Conservation (phyloP, 1,140 invertebrate species). For the Piezodorus guildinii region DNA sequence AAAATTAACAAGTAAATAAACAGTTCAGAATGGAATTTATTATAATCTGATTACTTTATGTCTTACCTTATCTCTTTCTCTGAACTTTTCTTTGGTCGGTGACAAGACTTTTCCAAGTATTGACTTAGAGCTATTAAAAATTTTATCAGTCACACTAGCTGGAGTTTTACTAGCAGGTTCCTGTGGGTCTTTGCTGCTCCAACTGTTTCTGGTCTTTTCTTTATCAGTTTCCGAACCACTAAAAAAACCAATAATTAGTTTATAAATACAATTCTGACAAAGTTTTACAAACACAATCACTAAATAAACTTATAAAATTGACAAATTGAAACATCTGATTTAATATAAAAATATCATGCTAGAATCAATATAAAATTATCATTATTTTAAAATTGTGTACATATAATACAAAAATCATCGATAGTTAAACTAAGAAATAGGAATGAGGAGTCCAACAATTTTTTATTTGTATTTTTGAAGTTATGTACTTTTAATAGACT, state of each 20-base stretch:
- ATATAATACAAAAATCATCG: too few species aligned
- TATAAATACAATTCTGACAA: neutral
- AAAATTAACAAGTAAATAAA: neutral
- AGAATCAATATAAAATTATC: too few species aligned
- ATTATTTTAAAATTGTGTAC: too few species aligned
- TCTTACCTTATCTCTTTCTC: neutral
- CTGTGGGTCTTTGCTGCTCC: slow-evolving; percentile 10
- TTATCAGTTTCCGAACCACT: slow-evolving; percentile 29
- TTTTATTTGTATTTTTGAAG: too few species aligned
- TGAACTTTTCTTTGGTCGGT: slow-evolving; percentile 54
- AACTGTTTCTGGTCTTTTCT: slow-evolving; percentile 43
- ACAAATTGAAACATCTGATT: too few species aligned
- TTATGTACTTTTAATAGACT: neutral
- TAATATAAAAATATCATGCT: too few species aligned
- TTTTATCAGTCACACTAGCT: slow-evolving; percentile 56
- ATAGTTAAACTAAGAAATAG: too few species aligned
- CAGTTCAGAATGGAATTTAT: neutral
- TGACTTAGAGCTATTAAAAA: slow-evolving; percentile 60
- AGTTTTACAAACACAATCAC: neutral
- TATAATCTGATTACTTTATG: neutral
- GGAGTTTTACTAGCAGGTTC: slow-evolving; percentile 8
- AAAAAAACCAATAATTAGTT: neutral
- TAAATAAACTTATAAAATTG: too few species aligned
- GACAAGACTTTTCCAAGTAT: slow-evolving; percentile 68
- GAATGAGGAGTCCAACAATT: too few species aligned